These are phyloP conservation scores for Dysmachus trigonus DNA, from an alignment of 2,888 invertebrate genomes.

Conservation along the genomic window DNA sequence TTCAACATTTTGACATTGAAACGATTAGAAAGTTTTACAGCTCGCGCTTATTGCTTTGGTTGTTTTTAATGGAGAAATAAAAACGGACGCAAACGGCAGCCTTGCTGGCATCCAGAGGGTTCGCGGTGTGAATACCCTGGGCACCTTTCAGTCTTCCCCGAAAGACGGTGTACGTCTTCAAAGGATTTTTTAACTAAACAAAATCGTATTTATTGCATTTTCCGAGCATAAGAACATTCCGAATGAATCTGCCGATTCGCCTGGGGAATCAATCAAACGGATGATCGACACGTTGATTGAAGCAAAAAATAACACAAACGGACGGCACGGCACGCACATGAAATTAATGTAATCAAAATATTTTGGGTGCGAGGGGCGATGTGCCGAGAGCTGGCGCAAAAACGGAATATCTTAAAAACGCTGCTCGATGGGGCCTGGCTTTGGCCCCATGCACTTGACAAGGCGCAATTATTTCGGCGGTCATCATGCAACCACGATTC, in stretches of 20 bases:
- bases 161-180: slow-evolving; percentile 37
- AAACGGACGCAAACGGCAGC: neutral
- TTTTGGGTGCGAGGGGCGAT: slow-evolving; percentile 48
- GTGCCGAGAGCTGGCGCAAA: neutral
- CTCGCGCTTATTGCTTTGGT: neutral
- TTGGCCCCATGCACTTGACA: slow-evolving; percentile 36
- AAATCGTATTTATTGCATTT: slow-evolving; percentile 49
- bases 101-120: neutral
- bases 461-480: slow-evolving; percentile 40
- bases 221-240: slow-evolving; percentile 25
- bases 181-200: slow-evolving; percentile 48
- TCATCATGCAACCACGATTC: slow-evolving; percentile 27
- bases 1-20: neutral
- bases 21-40: neutral
- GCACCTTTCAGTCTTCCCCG: neutral
- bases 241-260: slow-evolving; percentile 45
- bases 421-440: neutral
- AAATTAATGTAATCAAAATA: slow-evolving; percentile 55
- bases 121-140: neutral
- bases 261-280: slow-evolving; percentile 55
- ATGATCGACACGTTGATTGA: slow-evolving; percentile 56
- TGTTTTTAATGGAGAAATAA: neutral
- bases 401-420: neutral
- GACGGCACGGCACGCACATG: slow-evolving; percentile 52
- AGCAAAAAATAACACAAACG: slow-evolving; percentile 54